Percentiles rank a stretch among this genome's conserved stretches.
Conservation (phyloP, 2,113 vertebrate species). For the Stegastes partitus region DNA sequence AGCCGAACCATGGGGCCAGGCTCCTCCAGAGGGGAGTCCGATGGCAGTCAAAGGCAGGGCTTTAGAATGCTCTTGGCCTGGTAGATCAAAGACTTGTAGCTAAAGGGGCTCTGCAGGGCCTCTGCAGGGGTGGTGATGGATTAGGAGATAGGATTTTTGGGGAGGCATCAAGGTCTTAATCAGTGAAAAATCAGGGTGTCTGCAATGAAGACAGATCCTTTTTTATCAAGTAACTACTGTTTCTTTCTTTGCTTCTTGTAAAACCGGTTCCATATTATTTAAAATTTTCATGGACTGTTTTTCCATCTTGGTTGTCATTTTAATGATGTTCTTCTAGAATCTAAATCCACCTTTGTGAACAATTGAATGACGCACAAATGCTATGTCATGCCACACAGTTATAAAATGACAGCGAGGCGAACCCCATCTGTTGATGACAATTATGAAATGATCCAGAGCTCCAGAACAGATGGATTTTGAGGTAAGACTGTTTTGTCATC, state of each 20-base stretch:
- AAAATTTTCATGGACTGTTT: neutral
- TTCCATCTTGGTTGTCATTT: neutral
- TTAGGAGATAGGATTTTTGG: constrained; percentile 37
- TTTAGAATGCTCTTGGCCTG: constrained; percentile 49
- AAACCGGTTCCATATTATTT: neutral
- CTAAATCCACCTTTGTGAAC: neutral
- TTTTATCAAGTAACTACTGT: neutral
- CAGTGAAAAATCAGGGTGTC: neutral
- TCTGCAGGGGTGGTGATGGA: constrained; percentile 39
- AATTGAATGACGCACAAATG: neutral
- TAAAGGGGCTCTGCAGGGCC: constrained; percentile 40
- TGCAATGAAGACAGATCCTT: neutral
- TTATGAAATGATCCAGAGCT: too few species aligned
- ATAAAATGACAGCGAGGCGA: neutral
- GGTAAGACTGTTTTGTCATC: neutral
- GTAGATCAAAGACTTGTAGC: constrained; percentile 69
- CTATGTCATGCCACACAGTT: neutral
- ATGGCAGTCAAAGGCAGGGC: constrained; percentile 45
- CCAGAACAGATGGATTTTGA: neutral
- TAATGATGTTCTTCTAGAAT: neutral
- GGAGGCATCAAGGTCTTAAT: constrained; percentile 40
- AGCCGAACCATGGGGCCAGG: constrained; percentile 28
- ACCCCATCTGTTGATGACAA: too few species aligned
- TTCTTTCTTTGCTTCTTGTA: neutral
- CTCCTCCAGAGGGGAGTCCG: constrained; percentile 37